Evolutionary conservation across 2,888 invertebrate species (phyloP), one percentile per base, ranked within the genome.

Genomic region (Sericinus montela): DNA sequence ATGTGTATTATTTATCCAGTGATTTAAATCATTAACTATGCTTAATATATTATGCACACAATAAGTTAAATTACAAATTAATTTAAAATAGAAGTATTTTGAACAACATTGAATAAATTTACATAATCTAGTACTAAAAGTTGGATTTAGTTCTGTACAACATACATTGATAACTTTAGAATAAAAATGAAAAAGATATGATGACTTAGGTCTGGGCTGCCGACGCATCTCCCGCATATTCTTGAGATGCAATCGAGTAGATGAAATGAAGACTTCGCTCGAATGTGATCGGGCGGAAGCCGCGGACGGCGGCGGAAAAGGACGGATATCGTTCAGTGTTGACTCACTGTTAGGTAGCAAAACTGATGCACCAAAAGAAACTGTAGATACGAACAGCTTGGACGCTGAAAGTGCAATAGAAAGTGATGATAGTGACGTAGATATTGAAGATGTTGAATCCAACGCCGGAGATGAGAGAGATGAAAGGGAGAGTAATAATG

Each of bases 271-370:
- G 86, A 87, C 88, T 59, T 74, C 87, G 81, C 80, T 88, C 68
- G 87, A 87, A 75, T 84, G 84, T 75, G 87, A 88, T 73, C 82
- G 86, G 66, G 75, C 82, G 59, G 88, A 88, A 56, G 73, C 84
- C 80, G 84, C 85, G 61, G 86, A 86, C 42, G 80, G 72, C 65
- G 81, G 90, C 65, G 80, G 90, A 56, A 92, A 91, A 69, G 89
- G 92, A 60, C 92, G 93, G 62, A 93, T 94, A 68, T 93, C 93
- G 53, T 94, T 94, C 75, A 94, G 93, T 80, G 93, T 94, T 40
- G 94, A 94, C 75, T 90, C 93, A 0, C 69, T 94, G 15, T 72
- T 94, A 29, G 81, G 85, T 19, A 72, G 84, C 59, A 69, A 82
- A 58, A 72, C 65, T 14, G 75, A 79, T 36, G 64, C 75, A 1